Evolutionary conservation across 1,140 invertebrate genomes (phyloP), one percentile per base, ranked within the genome.

Genomic region (Magallana gigas): DNA sequence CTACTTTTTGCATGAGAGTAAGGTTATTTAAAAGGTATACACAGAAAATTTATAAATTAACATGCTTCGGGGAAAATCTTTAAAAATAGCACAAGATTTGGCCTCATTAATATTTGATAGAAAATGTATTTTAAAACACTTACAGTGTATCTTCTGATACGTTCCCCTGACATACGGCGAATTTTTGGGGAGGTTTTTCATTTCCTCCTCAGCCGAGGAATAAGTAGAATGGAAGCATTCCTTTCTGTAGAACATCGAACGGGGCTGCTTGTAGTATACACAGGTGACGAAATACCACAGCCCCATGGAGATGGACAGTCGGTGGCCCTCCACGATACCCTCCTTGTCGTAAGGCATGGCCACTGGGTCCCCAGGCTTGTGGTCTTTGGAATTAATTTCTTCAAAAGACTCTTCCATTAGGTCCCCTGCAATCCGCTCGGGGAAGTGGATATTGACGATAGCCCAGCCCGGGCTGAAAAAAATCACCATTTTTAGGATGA

Each of bases 251-350:
- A 76, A 76, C 8, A 29, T 23, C 11, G 68, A 29, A 11, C 23
- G 18, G 8, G 68, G 23, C 68, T 76, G 23, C 9, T 76, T 76
- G 23, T 29, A 29, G 18, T 76, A 76, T 3, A 29, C 18, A 29
- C 68, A 76, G 23, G 68, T 76, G 7, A 83, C 81, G 18, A 83
- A 83, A 16, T 83, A 83, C 81, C 81, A 83, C 56, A 83, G 81
- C 6, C 81, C 81, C 48, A 83, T 57, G 48, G 57, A 83, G 6
- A 83, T 58, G 16, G 81, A 57, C 81, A 83, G 48, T 7, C 57
- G 48, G 16, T 83, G 48, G 1, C 81, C 81, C 81, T 83, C 81
- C n/a, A 16, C 57, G 1, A 83, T 58, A 0, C 56, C 81, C 16
- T 58, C 81, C 16, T 57, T 83, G 16, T 83, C 48, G 16, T 57